phyloP scores from a whole-genome alignment of 2,113 vertebrate species.

The Puntigrus tetrazona region DNA sequence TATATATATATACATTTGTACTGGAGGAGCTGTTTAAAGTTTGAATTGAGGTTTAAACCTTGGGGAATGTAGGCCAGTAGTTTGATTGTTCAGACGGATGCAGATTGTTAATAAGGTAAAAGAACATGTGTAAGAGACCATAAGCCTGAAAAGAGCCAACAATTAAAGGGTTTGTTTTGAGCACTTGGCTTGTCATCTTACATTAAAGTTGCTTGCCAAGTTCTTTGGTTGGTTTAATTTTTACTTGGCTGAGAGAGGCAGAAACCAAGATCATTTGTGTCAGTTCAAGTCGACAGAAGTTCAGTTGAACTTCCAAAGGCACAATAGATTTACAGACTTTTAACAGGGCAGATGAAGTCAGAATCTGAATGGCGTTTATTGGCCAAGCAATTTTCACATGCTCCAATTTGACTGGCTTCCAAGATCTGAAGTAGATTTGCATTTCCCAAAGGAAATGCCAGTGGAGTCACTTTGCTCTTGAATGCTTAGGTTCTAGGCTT shows the following conservation, averaged over 20 bases:
- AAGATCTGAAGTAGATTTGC: background rate
- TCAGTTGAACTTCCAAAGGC: slow-evolving; percentile 13
- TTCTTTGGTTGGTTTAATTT: slow-evolving; percentile 20
- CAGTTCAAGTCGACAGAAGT: slow-evolving; percentile 8
- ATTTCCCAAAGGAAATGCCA: background rate
- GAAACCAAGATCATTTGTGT: slow-evolving; percentile 11
- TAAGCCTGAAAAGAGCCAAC: background rate
- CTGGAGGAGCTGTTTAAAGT: background rate
- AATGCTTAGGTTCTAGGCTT: background rate
- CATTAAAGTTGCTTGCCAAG: background rate
- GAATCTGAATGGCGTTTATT: slow-evolving; percentile 13
- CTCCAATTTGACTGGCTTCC: slow-evolving; percentile 5
- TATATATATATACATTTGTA: too few species aligned
- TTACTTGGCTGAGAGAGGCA: slow-evolving; percentile 3
- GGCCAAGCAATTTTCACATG: background rate
- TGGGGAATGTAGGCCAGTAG: background rate
- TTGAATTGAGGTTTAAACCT: background rate
- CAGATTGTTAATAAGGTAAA: slow-evolving; percentile 11
- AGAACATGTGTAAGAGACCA: slow-evolving; percentile 4
- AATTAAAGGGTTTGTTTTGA: slow-evolving; percentile 14
- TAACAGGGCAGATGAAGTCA: background rate
- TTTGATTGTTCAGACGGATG: background rate
- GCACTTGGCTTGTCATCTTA: background rate
- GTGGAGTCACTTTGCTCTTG: background rate
- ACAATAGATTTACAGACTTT: slow-evolving; percentile 26